Evolutionary conservation across 2,113 vertebrate species (phyloP).

Genomic region (Dasyprocta punctata): DNA sequence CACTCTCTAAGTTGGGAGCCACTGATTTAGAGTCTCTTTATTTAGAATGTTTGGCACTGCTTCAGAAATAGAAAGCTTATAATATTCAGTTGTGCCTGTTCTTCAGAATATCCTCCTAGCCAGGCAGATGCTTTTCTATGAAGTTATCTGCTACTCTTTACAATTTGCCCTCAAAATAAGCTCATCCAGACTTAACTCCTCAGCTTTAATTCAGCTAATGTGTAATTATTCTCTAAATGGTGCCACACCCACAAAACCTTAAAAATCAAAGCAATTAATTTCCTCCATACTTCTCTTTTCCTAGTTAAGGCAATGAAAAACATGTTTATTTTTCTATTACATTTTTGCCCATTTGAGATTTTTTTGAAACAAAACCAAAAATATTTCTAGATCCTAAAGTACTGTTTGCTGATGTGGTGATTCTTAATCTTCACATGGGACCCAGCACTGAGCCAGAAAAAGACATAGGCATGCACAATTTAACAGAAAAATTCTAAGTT

Average conservation of each 20-base stretch:
- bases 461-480: background rate
- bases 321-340: slow-evolving; percentile 8
- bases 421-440: background rate
- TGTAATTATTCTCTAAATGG: slow-evolving; percentile 36
- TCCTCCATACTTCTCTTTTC: background rate
- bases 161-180: background rate
- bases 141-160: slow-evolving; percentile 16
- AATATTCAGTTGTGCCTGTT: background rate
- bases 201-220: slow-evolving; percentile 3
- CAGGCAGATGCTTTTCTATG: background rate
- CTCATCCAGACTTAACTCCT: background rate
- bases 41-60: slow-evolving; percentile 24
- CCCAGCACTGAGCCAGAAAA: background rate
- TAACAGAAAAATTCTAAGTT: background rate
- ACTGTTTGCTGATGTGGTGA: background rate
- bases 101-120: background rate
- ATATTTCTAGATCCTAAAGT: slow-evolving; percentile 12
- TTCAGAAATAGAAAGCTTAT: slow-evolving; percentile 56
- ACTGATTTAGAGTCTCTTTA: slow-evolving; percentile 61
- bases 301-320: background rate
- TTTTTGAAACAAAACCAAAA: background rate
- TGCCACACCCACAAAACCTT: background rate
- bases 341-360: slow-evolving; percentile 17
- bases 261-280: background rate
- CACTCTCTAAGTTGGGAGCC: slow-evolving; percentile 57